Percentiles rank a stretch among this genome's conserved stretches.
These are phyloP conservation scores for Pseudococcus viburni DNA, from an alignment of 2,888 invertebrate species.

Conservation along the genomic window DNA sequence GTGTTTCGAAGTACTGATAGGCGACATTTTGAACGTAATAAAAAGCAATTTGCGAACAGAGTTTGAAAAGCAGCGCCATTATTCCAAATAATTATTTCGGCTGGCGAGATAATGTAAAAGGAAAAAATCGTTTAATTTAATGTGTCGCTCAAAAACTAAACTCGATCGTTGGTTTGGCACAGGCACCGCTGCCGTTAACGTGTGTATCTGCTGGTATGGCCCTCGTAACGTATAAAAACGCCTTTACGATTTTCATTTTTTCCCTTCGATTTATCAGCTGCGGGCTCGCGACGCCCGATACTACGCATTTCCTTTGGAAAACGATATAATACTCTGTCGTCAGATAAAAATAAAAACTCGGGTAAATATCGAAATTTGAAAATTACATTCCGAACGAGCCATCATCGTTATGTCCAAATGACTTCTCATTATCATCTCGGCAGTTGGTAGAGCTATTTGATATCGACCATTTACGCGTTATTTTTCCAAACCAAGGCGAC, in stretches of 20 bases:
- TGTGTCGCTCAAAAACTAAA: slow-evolving; percentile 39
- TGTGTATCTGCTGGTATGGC: not conserved
- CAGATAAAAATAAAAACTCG: slow-evolving; percentile 10
- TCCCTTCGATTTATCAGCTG: slow-evolving; percentile 4
- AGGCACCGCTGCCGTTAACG: not conserved
- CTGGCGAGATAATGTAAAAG: not conserved
- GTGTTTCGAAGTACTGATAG: not conserved
- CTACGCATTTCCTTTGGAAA: slow-evolving; percentile 11
- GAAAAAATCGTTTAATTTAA: slow-evolving; percentile 47
- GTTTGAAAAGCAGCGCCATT: slow-evolving; percentile 30
- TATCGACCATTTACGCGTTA: slow-evolving; percentile 7
- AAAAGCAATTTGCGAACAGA: slow-evolving; percentile 11
- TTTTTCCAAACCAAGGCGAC: not conserved
- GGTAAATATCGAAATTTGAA: slow-evolving; percentile 36
- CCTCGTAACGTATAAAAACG: not conserved
- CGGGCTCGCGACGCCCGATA: not conserved
- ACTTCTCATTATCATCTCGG: slow-evolving; percentile 26
- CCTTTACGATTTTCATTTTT: slow-evolving; percentile 25
- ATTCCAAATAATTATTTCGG: slow-evolving; percentile 11
- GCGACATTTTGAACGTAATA: not conserved
- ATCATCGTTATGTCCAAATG: slow-evolving; percentile 34
- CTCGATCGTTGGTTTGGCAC: not conserved
- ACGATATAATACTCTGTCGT: not conserved
- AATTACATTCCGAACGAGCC: slow-evolving; percentile 24
- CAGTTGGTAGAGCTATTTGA: slow-evolving; percentile 17